phyloP scores from a whole-genome alignment of 2,113 vertebrate genomes.

The Sturnus vulgaris region DNA sequence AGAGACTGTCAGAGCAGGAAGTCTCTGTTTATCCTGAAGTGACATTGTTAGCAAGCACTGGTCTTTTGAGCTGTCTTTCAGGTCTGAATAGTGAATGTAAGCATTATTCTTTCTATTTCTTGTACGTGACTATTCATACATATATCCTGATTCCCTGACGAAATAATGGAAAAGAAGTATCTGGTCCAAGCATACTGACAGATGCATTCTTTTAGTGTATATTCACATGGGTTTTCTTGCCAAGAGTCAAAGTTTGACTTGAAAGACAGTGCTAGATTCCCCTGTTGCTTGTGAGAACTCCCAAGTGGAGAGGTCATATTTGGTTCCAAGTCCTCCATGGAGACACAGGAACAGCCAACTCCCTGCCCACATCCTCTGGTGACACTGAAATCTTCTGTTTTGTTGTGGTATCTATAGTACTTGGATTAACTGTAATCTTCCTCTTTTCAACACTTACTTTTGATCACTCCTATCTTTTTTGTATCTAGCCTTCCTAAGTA shows the following conservation, averaged over 20 bases:
- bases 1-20: neutral
- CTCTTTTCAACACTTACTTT: neutral
- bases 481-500: neutral
- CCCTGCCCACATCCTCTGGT: neutral
- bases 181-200: neutral
- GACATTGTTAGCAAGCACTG: neutral
- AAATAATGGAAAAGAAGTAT: neutral
- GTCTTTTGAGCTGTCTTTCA: neutral
- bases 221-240: neutral
- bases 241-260: neutral
- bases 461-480: neutral
- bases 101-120: neutral
- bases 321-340: neutral
- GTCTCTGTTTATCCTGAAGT: neutral
- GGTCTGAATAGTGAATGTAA: neutral
- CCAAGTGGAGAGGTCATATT: too few species aligned
- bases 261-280: neutral
- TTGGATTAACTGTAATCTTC: neutral
- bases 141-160: neutral
- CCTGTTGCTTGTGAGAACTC: neutral
- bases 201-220: neutral
- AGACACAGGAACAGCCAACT: neutral
- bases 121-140: fast-evolving
- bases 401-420: neutral
- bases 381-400: neutral